Conservation (phyloP, 2,797 vertebrate genomes). For the Chloroceryle inda region DNA sequence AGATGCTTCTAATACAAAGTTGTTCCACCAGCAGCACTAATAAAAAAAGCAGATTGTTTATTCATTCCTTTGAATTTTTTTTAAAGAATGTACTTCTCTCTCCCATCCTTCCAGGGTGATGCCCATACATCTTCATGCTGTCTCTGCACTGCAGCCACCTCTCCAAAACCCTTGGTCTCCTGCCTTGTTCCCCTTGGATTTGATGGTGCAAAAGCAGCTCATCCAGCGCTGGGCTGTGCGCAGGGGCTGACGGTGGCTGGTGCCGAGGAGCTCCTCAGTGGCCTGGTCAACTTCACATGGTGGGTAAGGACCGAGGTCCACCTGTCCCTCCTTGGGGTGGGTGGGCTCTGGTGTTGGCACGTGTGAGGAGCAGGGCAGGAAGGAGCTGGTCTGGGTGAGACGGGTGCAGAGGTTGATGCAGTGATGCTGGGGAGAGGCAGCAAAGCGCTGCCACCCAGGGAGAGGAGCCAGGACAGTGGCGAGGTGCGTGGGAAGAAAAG, state of each 20-base stretch:
- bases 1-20: not conserved
- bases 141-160: not conserved
- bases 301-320: not conserved
- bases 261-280: not conserved
- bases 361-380: fast-evolving
- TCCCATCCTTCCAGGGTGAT: not conserved
- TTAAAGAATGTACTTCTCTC: not conserved
- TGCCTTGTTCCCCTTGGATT: not conserved
- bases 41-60: not conserved
- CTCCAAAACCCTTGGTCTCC: not conserved
- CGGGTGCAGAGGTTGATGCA: fast-evolving
- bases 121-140: fast-evolving
- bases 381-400: not conserved
- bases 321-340: fast-evolving
- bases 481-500: not conserved
- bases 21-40: not conserved
- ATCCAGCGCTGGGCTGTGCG: fast-evolving
- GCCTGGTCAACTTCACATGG: too few relatives aligned
- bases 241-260: fast-evolving
- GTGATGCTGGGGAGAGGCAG: not conserved
- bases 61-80: not conserved
- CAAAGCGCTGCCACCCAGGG: not conserved
- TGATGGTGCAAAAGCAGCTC: not conserved
- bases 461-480: fast-evolving
- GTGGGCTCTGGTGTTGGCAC: not conserved